phyloP scores from a whole-genome alignment of 2,888 invertebrate genomes.

The Aradus depressus region DNA sequence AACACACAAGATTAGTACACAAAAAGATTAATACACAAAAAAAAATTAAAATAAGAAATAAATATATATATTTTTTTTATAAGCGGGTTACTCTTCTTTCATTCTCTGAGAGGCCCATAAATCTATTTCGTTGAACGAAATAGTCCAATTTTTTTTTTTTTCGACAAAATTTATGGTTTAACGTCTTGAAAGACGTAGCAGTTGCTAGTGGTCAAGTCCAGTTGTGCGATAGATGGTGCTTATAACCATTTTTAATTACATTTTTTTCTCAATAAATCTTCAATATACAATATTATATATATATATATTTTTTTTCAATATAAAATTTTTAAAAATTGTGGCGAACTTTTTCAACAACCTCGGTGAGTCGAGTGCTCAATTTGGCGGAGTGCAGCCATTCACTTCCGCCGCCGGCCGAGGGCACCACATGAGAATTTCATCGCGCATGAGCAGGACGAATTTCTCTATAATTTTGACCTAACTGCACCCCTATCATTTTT shows the following conservation, averaged over 20 bases:
- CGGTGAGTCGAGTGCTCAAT: constrained; percentile 30
- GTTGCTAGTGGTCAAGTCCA: constrained; percentile 17
- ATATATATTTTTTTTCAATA: no score
- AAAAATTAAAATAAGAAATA: no score
- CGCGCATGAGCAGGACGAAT: no score
- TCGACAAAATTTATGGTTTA: no score
- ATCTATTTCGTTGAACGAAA: constrained; percentile 2
- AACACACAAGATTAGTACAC: constrained; percentile 11
- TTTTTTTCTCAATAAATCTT: no score
- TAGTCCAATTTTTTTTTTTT: constrained; percentile 3
- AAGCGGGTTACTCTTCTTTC: constrained; percentile 10
- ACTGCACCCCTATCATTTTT: constrained; percentile 14
- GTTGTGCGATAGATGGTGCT: constrained; percentile 19
- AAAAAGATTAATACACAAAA: constrained; percentile 9
- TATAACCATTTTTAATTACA: constrained; percentile 5
- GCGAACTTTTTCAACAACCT: constrained; percentile 28
- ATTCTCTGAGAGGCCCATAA: constrained; percentile 16
- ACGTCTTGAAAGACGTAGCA: constrained; percentile 9
- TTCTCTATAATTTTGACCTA: constrained; percentile 11
- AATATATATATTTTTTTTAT: not conserved
- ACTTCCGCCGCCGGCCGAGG: constrained; percentile 44
- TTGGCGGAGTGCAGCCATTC: constrained; percentile 54
- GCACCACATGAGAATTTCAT: constrained; percentile 34
- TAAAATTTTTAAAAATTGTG: no score
- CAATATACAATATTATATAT: no score